Base-by-base conservation (phyloP, 2,113 vertebrate genomes). In the Catharus bicknelli region DNA sequence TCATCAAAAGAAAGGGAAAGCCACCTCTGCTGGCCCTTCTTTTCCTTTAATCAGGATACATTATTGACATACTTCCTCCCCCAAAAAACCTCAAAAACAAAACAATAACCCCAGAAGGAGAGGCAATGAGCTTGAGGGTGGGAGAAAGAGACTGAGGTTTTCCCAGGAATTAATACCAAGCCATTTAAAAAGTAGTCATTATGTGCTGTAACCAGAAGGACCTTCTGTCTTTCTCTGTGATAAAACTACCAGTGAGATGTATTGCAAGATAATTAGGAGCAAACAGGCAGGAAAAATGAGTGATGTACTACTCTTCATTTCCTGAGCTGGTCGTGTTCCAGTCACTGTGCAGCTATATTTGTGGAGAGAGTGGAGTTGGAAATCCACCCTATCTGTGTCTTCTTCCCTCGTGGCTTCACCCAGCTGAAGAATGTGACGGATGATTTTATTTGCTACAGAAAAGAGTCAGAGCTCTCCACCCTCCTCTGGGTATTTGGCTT, bases 241-340 rank as follows among this genome's bases (percentile, higher is more conserved):
- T 88, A 80, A 80, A 95, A 66, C 58, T 85, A 82, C 57, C 50
- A 55, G 68, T 73, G 72, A 94, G 92, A 94, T 74, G 40, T 88
- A 85, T 94, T 94, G 78, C 85, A 61, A 86, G 90, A 88, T 90
- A 92, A 94, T 92, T 92, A 90, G 84, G 74, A 79, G 82, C 84
- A 96, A 95, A 93, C 75, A 93, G 91, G 57, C 80, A 90, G 79
- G 72, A 61, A 91, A 64, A 92, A 91, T 88, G 95, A 93, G 75
- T 59, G 91, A 94, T 94, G 73, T 11, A 1, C 64, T 83, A 30
- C 64, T 93, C 80, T 58, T 94, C 73, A 84, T 95, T 93, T 95
- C 95, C 92, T 81, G 80, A 94, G 76, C 43, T 16, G 0, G 9
- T 70, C 57, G 62, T 61, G 80, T 94, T 94, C 51, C 93, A 73